Evolutionary conservation across 2,888 invertebrate genomes (phyloP).

Genomic region (Aplocera efformata): DNA sequence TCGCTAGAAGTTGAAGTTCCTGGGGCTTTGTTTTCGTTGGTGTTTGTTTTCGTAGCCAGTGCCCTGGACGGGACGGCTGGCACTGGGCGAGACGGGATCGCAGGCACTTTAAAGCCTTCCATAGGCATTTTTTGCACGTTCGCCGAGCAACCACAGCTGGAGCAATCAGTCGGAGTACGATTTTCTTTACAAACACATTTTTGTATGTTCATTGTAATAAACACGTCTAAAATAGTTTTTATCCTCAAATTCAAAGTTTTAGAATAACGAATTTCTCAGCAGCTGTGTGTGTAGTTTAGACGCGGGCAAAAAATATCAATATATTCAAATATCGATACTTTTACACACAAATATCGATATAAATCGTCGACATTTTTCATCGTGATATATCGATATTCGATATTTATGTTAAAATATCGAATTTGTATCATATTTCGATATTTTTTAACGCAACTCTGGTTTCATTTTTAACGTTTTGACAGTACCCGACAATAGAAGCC

Average conservation of each 20-base stretch:
- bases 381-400: too few species aligned
- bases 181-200: constrained; percentile 67
- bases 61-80: constrained; percentile 59
- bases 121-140: constrained; percentile 44
- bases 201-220: constrained; percentile 46
- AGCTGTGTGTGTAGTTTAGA: neutral
- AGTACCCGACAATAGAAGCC: too few species aligned
- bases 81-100: constrained; percentile 56
- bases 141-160: constrained; percentile 43
- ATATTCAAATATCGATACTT: too few species aligned
- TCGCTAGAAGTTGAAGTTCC: constrained; percentile 35
- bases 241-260: constrained; percentile 12
- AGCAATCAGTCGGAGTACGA: constrained; percentile 44
- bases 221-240: neutral
- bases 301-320: too few species aligned
- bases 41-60: constrained; percentile 44
- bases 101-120: constrained; percentile 66
- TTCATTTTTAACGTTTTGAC: too few species aligned
- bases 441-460: too few species aligned
- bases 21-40: constrained; percentile 43
- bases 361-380: too few species aligned
- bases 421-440: too few species aligned
- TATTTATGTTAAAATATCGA: too few species aligned
- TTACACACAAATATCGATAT: too few species aligned
- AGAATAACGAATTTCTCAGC: constrained; percentile 8